These are phyloP conservation scores for Pyrocoelia pectoralis DNA, from an alignment of 2,888 invertebrate genomes.

Conservation along the genomic window DNA sequence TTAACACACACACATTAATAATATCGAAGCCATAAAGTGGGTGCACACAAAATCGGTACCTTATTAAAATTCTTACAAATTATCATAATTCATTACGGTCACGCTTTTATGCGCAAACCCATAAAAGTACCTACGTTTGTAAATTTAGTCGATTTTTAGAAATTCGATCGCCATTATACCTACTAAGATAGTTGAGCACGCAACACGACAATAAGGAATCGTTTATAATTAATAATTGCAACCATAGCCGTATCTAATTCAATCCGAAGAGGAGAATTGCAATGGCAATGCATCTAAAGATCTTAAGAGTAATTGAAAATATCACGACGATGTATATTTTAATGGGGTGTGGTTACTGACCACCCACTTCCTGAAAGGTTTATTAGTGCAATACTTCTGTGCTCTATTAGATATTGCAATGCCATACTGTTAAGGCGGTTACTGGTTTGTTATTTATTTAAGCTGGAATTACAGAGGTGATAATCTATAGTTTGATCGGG, in stretches of 20 bases:
- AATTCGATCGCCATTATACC: neutral
- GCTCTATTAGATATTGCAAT: conserved; percentile 32
- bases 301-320: conserved; percentile 10
- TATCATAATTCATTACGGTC: neutral
- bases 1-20: neutral
- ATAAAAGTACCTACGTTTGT: conserved; percentile 7
- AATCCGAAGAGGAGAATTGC: conserved; percentile 11
- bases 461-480: conserved; percentile 20
- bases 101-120: conserved; percentile 3
- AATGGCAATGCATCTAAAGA: conserved; percentile 18
- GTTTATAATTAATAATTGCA: conserved; percentile 2
- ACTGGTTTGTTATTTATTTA: conserved; percentile 28
- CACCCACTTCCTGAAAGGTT: conserved; percentile 43
- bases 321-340: conserved; percentile 7
- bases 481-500: conserved; percentile 16
- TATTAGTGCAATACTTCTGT: conserved; percentile 41
- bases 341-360: conserved; percentile 41
- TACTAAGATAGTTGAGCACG: conserved; percentile 3
- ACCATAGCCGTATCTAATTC: conserved; percentile 7
- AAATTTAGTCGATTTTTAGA: conserved; percentile 10
- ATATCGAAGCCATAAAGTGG: neutral
- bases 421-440: conserved; percentile 19
- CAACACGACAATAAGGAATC: conserved; percentile 5
- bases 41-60: neutral
- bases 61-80: neutral